A percentile compares a stretch with the other conserved stretches of the same genome.
Conservation (phyloP, 2,888 invertebrate genomes). For the Drosophila paracracens region DNA sequence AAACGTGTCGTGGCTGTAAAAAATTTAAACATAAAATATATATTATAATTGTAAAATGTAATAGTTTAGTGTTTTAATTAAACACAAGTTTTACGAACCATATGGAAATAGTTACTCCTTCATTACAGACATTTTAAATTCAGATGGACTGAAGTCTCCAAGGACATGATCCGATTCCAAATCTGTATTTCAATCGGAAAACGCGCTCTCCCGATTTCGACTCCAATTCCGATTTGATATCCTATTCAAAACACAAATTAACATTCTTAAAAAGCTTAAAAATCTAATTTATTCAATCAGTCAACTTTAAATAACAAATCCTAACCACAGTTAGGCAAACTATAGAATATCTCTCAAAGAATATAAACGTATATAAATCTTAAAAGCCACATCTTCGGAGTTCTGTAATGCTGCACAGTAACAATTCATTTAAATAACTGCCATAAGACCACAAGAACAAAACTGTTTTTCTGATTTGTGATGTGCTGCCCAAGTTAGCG, state of each 20-base stretch:
- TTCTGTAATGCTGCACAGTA: neutral
- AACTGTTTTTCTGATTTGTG: conserved; percentile 4
- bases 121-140: neutral
- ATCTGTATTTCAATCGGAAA: neutral
- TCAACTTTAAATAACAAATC: neutral
- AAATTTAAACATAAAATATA: neutral
- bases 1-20: conserved; percentile 22
- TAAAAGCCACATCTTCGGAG: neutral
- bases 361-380: neutral
- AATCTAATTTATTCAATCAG: neutral
- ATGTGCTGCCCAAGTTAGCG: conserved; percentile 15
- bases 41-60: neutral
- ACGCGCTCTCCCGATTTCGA: rapidly evolving
- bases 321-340: neutral
- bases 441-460: conserved; percentile 25
- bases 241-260: neutral
- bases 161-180: neutral
- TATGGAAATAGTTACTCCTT: neutral
- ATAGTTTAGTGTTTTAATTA: neutral
- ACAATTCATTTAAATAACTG: conserved; percentile 9
- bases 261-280: neutral
- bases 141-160: neutral
- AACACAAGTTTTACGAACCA: neutral
- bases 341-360: neutral
- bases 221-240: neutral